Base-by-base conservation (phyloP, 2,113 vertebrate species). In the Camelus dromedarius region DNA sequence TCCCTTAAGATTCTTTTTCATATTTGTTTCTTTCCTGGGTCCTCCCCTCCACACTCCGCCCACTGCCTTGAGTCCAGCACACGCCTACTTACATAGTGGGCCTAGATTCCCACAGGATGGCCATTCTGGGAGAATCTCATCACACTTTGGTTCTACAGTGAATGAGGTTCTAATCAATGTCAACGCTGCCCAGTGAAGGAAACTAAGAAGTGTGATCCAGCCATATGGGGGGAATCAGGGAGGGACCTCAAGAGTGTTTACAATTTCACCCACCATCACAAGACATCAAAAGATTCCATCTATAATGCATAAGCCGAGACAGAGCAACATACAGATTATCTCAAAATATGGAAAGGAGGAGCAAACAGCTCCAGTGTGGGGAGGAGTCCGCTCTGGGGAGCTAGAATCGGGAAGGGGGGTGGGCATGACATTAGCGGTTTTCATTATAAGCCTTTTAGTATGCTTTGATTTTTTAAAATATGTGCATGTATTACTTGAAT, bases 401-500 rank as follows among this genome's bases (percentile, higher is more conserved):
- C 60, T 48, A 20, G 88, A 46, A 32, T 46, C 6, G 62, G 22
- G 70, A 32, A 62, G 38, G 52, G 19, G 3, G 32, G 80, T 32
- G 83, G 58, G 75, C 15, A 16, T 0, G 24, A 84, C 64, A n/a
- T 46, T 69, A 50, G 54, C n/a, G 9, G 85, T 89, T 92, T 85
- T 81, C 28, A 69, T 79, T 28, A 73, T 15, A 28, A 56, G 66
- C 15, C 89, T 79, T 94, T 96, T 91, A 94, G 50, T 54, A 54
- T 0, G 30, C 91, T 96, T 96, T 98, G 96, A 98, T 97, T 95
- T 95, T 67, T 92, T 81, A 96, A 96, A 96, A 96, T 93, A 94
- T 66, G 89, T 93, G 91, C 91, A 86, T 95, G 82, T 35, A 60
- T 95, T 94, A 87, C n/a, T 93, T 96, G 75, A 95, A 87, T 93